Conservation (phyloP, 2,797 vertebrate species). For the Pangasius sanitwongsei region DNA sequence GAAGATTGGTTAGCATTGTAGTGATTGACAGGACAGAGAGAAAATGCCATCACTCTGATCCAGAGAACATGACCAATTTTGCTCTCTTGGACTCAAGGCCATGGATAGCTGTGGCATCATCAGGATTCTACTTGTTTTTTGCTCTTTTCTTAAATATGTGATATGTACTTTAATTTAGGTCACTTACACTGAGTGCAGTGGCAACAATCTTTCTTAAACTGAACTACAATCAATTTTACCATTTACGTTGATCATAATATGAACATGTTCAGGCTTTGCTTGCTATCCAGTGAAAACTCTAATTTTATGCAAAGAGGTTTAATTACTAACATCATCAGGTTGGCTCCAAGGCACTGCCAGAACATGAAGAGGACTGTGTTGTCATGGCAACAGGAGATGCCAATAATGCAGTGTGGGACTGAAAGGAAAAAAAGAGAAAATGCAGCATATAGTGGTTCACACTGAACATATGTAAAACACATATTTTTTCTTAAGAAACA, state of each 20-base stretch:
- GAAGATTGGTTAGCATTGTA: no score
- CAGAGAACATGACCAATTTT: neutral
- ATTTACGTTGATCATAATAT: neutral
- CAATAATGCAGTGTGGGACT: conserved; percentile 48
- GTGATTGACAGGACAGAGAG: neutral
- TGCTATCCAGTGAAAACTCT: neutral
- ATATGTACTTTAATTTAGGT: neutral
- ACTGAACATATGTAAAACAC: neutral
- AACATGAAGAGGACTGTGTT: conserved; percentile 56
- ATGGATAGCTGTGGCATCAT: neutral
- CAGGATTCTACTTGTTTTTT: neutral
- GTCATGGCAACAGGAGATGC: conserved; percentile 65
- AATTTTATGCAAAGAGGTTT: conserved; percentile 48
- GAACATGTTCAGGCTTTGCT: neutral
- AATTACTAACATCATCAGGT: conserved; percentile 60
- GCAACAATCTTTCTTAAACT: neutral
- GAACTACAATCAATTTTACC: neutral
- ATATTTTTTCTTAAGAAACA: neutral
- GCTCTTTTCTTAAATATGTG: neutral
- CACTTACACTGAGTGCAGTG: neutral
- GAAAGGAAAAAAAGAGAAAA: conserved; percentile 8
- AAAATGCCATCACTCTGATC: neutral
- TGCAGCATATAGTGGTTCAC: conserved; percentile 40
- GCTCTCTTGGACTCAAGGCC: neutral
- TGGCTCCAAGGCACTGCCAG: conserved; percentile 48